Base-by-base conservation (phyloP, 2,797 vertebrate genomes). In the Menidia menidia region DNA sequence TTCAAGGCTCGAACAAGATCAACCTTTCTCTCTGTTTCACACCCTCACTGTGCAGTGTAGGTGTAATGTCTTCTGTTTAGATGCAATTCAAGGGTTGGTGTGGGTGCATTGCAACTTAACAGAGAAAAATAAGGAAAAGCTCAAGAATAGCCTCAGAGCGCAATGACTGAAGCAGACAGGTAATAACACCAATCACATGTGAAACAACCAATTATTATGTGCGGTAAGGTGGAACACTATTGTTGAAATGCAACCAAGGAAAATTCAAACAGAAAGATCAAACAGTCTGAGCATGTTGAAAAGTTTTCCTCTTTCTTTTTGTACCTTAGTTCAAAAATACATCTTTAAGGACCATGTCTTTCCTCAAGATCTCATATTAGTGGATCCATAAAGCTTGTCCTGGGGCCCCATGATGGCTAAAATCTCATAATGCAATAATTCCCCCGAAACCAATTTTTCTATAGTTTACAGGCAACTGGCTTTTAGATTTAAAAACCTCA, bases 401-500 rank as follows among this genome's bases (percentile, higher is more conserved):
- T 51, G 33, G 9, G 76, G 85, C 4, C 0, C 32, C 45, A 57
- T 81, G n/a, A 78, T 59, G 33, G 77, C 63, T 65, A 53, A 78
- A 57, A 81, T 80, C 66, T 64, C 60, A 59, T 85, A 88, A 89
- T 88, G 88, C 73, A 88, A 53, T 70, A 68, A 78, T 75, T 82
- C 80, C 81, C 86, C 80, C 11, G 47, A 83, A 88, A 54, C 80
- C 81, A 76, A 47, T 79, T 70, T 80, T 68, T 62, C 41, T 19
- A 78, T 60, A 81, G 68, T 77, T 78, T 78, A 89, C 78, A 76
- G 77, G 71, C 77, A 82, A 67, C 52, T 11, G 61, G 72, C 71
- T 53, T 91, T 90, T 86, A 74, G 69, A 81, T 80, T 84, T 76
- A 81, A 74, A 88, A 83, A 80, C 86, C 83, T 82, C 80, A 71